Conservation (phyloP, 2,113 vertebrate genomes). For the Willisornis vidua region DNA sequence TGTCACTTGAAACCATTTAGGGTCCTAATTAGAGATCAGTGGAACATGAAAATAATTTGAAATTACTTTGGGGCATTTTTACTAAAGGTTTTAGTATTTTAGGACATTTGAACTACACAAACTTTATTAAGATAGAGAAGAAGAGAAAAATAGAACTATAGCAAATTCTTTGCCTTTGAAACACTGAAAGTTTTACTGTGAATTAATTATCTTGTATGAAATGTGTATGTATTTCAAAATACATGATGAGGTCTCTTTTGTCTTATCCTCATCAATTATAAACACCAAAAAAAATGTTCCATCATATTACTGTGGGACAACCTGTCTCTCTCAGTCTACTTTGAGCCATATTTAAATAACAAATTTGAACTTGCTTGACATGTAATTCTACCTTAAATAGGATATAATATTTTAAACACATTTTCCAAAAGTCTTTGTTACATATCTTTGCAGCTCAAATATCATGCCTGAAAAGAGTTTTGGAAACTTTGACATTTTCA, state of each 20-base stretch:
- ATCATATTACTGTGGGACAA: not conserved
- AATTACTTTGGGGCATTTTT: not conserved
- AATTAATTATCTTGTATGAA: not conserved
- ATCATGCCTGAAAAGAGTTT: conserved; percentile 33
- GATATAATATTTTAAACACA: not conserved
- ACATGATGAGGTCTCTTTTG: not conserved
- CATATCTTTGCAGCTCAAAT: not conserved
- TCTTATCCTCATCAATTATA: not conserved
- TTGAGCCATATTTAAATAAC: conserved; percentile 23
- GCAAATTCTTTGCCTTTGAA: not conserved
- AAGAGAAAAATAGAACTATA: not conserved
- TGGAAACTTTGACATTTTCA: conserved; percentile 26
- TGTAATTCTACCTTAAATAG: not conserved
- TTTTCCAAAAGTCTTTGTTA: conserved; percentile 11
- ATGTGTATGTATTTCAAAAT: conserved; percentile 16
- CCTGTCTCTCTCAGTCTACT: not conserved
- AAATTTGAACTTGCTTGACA: conserved; percentile 16
- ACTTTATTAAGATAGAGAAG: not conserved
- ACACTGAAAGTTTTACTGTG: not conserved
- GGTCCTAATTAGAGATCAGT: not conserved
- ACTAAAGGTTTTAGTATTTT: not conserved
- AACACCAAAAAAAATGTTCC: not conserved
- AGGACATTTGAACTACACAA: not conserved
- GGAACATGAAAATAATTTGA: not conserved
- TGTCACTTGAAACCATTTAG: not conserved